These are phyloP conservation scores for Azemiops feae DNA, from an alignment of 2,113 vertebrate genomes.

Conservation along the genomic window DNA sequence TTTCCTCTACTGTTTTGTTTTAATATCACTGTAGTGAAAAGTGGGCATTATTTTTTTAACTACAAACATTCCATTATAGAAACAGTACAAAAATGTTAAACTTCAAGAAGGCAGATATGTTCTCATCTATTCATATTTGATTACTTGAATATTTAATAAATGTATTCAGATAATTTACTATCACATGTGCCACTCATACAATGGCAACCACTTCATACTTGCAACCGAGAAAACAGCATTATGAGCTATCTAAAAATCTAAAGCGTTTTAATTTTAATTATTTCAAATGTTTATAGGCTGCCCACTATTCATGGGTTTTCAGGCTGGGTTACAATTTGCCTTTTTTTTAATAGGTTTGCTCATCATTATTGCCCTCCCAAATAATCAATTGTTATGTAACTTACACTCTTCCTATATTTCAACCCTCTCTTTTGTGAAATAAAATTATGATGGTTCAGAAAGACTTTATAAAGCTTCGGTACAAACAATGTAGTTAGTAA, in stretches of 20 bases:
- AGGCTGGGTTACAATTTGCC: not conserved
- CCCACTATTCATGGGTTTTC: not conserved
- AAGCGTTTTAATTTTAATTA: not conserved
- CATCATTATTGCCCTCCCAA: not conserved
- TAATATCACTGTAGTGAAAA: not conserved
- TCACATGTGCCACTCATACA: not conserved
- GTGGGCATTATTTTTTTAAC: not conserved
- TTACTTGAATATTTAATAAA: not conserved
- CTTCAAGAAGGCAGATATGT: not conserved
- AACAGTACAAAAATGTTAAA: not conserved
- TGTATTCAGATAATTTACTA: not conserved
- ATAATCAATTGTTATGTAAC: not conserved
- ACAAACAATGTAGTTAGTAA: not conserved
- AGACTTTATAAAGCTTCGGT: not conserved
- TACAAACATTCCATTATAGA: not conserved
- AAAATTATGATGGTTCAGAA: not conserved
- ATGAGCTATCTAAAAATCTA: not conserved
- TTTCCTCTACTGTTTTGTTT: not conserved
- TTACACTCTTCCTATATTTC: not conserved
- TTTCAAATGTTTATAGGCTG: not conserved
- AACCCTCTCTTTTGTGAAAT: not conserved
- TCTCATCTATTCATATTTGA: not conserved
- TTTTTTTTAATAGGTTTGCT: not conserved
- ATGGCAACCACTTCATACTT: not conserved
- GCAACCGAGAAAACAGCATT: not conserved